These are phyloP conservation scores for Caenorhabditis macrosperma DNA, from an alignment of 2,888 invertebrate species.

Conservation along the genomic window DNA sequence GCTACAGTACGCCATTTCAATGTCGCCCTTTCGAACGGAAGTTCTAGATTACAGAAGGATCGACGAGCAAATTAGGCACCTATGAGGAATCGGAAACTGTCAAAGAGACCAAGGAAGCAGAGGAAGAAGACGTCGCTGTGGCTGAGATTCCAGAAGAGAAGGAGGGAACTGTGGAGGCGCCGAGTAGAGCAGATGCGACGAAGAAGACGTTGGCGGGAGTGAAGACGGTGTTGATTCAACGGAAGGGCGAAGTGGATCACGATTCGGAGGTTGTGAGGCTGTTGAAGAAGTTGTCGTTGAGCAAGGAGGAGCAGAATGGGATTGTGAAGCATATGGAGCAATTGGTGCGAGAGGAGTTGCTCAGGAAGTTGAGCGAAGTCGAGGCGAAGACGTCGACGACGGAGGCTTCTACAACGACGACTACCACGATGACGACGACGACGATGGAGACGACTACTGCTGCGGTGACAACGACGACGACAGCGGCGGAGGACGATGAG, in stretches of 20 bases:
- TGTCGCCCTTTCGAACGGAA: not conserved
- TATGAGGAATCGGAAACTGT: not conserved
- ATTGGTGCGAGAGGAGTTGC: constrained; percentile 59
- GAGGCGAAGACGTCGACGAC: not conserved
- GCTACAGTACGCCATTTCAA: no score
- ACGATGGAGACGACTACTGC: constrained; percentile 12
- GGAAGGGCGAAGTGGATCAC: constrained; percentile 25
- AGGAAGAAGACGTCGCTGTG: not conserved
- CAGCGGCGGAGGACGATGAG: constrained; percentile 2
- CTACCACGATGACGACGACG: constrained; percentile 11
- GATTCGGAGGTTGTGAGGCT: constrained; percentile 50
- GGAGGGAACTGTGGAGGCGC: constrained; percentile 38
- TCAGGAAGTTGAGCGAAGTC: constrained; percentile 41
- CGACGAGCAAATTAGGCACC: constrained; percentile 40
- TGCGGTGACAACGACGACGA: constrained; percentile 11
- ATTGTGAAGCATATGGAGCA: constrained; percentile 63
- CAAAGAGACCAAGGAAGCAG: not conserved
- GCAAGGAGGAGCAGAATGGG: constrained; percentile 54
- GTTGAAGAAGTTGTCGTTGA: constrained; percentile 63
- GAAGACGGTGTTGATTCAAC: constrained; percentile 51
- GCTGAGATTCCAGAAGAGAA: constrained; percentile 10
- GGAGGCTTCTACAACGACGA: not conserved
- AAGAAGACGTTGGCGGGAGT: constrained; percentile 49
- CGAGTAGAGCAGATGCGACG: constrained; percentile 5
- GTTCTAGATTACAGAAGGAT: constrained; percentile 25